Evolutionary conservation across 1,140 invertebrate genomes (phyloP).

Genomic region (Hyles vespertilio): DNA sequence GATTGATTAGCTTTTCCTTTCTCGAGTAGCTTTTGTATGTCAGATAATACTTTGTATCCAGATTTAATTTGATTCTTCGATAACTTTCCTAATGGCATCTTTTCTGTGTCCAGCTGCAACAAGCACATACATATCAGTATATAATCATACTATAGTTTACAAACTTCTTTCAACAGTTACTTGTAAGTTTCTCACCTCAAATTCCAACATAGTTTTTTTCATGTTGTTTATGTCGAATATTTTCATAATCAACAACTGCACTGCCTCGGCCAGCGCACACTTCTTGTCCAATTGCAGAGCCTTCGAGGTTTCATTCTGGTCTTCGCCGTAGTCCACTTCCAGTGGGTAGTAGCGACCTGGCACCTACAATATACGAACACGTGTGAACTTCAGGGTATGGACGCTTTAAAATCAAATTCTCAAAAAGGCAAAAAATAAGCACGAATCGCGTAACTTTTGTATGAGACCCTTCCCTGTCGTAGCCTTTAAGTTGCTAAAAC

Average conservation of each 20-base stretch:
- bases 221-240: slow-evolving; percentile 95
- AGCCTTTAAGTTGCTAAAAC: too few relatives aligned
- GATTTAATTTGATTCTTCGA: slow-evolving; percentile 93
- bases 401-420: too few relatives aligned
- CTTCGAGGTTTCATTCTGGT: slow-evolving; percentile 30
- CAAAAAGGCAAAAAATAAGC: too few relatives aligned
- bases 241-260: slow-evolving; percentile 90
- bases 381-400: too few relatives aligned
- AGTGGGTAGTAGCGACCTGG: slow-evolving; percentile 91
- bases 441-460: too few relatives aligned
- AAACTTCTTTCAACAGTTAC: background rate
- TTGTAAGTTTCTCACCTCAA: slow-evolving; percentile 80
- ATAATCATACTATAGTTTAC: background rate
- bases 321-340: slow-evolving; percentile 91
- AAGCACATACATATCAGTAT: slow-evolving; percentile 14
- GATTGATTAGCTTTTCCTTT: slow-evolving; percentile 70
- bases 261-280: slow-evolving; percentile 84
- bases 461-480: too few relatives aligned
- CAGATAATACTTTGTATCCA: slow-evolving; percentile 89
- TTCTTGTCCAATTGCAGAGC: slow-evolving; percentile 56
- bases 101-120: slow-evolving; percentile 91
- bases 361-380: slow-evolving; percentile 34
- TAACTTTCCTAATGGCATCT: slow-evolving; percentile 98
- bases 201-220: slow-evolving; percentile 95
- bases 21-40: slow-evolving; percentile 83